Conservation (phyloP, 2,888 invertebrate genomes). For the Drosophila anceps region DNA sequence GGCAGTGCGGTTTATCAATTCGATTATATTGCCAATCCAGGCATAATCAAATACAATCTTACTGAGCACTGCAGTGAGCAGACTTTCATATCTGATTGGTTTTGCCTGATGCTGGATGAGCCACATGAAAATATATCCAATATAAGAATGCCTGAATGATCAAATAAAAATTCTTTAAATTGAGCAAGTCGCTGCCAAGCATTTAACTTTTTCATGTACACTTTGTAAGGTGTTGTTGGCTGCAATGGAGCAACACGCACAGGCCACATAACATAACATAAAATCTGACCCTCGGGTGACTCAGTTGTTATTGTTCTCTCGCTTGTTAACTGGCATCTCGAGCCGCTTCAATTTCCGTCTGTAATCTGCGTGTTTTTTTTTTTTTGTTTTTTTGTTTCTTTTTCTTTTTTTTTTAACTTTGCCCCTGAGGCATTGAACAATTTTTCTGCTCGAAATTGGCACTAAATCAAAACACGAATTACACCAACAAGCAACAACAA, state of each 20-base stretch:
- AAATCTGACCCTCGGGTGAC: slow-evolving; percentile 46
- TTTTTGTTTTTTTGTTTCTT: slow-evolving; percentile 30
- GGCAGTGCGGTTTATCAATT: slow-evolving; percentile 20
- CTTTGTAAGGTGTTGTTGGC: slow-evolving; percentile 24
- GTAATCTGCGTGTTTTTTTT: slow-evolving; percentile 58
- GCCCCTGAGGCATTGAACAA: slow-evolving; percentile 61
- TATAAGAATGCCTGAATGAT: not conserved
- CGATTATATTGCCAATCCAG: not conserved
- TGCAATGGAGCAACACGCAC: slow-evolving; percentile 2
- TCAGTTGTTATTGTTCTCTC: slow-evolving; percentile 44
- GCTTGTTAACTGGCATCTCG: slow-evolving; percentile 56
- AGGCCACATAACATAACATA: slow-evolving; percentile 1
- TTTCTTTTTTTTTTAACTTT: slow-evolving; percentile 50
- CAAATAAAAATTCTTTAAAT: slow-evolving; percentile 6
- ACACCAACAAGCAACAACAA: slow-evolving; percentile 18
- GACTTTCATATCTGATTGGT: slow-evolving; percentile 23
- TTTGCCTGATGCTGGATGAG: not conserved
- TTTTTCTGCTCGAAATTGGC: slow-evolving; percentile 75
- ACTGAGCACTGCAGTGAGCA: not conserved
- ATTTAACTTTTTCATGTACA: not conserved
- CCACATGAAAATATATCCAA: not conserved
- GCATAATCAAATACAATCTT: not conserved
- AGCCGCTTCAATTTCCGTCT: slow-evolving; percentile 67
- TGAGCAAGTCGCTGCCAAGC: not conserved
- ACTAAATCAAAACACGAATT: slow-evolving; percentile 72